A percentile compares a stretch with the other conserved stretches of the same genome.
Conservation (phyloP, 1,140 invertebrate species). For the Paralvinella palmiformis region DNA sequence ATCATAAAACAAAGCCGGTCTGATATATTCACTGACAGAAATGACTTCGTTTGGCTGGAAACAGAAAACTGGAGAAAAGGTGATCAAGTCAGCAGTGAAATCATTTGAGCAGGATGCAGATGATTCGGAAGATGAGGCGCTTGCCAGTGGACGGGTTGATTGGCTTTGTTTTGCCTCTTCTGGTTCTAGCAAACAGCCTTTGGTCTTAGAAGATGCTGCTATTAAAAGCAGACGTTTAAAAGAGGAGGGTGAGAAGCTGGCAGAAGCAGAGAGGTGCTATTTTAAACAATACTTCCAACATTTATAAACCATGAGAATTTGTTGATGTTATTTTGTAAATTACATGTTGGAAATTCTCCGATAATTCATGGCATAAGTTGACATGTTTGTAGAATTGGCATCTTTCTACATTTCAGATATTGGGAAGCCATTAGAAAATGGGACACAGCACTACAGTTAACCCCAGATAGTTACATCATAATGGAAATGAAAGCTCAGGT, state of each 20-base stretch:
- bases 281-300: not conserved
- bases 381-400: not conserved
- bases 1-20: no score
- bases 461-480: conserved; percentile 30
- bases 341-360: not conserved
- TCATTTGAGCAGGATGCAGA: conserved; percentile 33
- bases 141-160: conserved; percentile 33
- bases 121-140: conserved; percentile 30
- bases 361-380: not conserved
- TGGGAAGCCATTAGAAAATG: conserved; percentile 48
- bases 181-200: no score
- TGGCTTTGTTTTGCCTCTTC: no score
- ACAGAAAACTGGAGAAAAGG: conserved; percentile 35
- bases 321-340: not conserved
- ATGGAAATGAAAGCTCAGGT: conserved; percentile 49
- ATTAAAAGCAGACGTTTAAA: conserved; percentile 39
- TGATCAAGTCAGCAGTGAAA: conserved; percentile 25
- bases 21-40: no score
- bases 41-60: conserved; percentile 45
- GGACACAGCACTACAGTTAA: conserved; percentile 41
- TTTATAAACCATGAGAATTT: not conserved
- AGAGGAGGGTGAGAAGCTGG: conserved; percentile 39
- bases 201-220: conserved; percentile 39
- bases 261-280: conserved; percentile 41
- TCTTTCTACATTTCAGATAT: conserved; percentile 26